Percentiles rank a stretch among this genome's conserved stretches.
phyloP scores from a whole-genome alignment of 2,797 vertebrate genomes.

The Hippoglossus hippoglossus region DNA sequence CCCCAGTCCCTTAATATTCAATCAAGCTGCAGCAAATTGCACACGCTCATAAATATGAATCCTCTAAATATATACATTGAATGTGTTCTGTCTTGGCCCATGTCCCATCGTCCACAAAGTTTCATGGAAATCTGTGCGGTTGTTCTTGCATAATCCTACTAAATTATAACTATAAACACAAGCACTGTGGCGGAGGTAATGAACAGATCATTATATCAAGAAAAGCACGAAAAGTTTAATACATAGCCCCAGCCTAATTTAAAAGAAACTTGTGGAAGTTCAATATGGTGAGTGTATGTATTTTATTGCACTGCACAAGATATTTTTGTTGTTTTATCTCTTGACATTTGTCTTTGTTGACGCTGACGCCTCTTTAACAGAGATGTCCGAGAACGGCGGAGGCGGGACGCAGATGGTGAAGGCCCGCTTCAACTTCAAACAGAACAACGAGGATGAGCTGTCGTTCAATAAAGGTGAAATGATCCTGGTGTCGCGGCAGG shows the following conservation, averaged over 20 bases:
- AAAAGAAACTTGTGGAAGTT: not conserved
- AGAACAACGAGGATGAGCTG: conserved; percentile 98
- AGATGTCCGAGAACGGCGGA: conserved; percentile 96
- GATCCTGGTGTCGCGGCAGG: conserved; percentile 94
- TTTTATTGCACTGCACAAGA: not conserved
- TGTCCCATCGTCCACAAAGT: too few species aligned
- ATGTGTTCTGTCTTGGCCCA: too few species aligned
- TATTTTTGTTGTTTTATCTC: not conserved
- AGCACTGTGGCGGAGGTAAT: too few species aligned
- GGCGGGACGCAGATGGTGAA: conserved; percentile 90
- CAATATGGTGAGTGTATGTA: too few species aligned
- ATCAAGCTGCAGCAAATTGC: too few species aligned
- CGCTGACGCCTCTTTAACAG: conserved; percentile 71
- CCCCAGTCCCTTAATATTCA: too few species aligned
- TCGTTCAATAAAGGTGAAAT: conserved; percentile 96
- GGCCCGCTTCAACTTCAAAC: conserved; percentile 98
- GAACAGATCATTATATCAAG: too few species aligned
- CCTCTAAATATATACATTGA: too few species aligned
- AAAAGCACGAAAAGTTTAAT: not conserved
- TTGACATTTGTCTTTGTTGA: not conserved
- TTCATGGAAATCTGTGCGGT: too few species aligned
- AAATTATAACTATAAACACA: too few species aligned
- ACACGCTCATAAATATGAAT: too few species aligned
- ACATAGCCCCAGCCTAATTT: not conserved
- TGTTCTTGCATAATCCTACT: too few species aligned